These are phyloP conservation scores for Pachyrhynchus sulphureomaculatus DNA, from an alignment of 1,140 invertebrate species.

Conservation along the genomic window DNA sequence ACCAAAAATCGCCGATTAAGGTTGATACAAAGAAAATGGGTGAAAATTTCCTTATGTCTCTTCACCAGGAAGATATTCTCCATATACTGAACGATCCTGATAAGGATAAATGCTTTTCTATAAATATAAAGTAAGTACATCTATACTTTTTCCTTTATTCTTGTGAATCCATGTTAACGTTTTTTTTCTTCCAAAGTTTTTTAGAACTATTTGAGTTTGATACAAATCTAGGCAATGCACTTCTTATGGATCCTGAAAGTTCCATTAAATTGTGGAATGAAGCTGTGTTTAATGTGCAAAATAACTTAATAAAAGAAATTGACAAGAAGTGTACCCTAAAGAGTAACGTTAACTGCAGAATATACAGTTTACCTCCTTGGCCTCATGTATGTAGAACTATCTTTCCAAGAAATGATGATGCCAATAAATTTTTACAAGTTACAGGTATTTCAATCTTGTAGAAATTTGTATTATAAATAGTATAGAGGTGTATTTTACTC, in stretches of 20 bases:
- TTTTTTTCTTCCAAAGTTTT: conserved; percentile 56
- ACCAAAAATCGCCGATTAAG: too few species aligned
- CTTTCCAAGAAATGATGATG: conserved; percentile 67
- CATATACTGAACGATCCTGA: conserved; percentile 52
- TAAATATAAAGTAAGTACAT: conserved; percentile 55
- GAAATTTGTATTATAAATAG: too few species aligned
- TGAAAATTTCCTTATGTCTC: conserved; percentile 37
- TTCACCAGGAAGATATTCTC: conserved; percentile 49
- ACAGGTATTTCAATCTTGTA: conserved; percentile 53
- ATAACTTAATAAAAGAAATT: conserved; percentile 55
- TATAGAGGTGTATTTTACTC: too few species aligned
- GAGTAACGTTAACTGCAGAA: conserved; percentile 65
- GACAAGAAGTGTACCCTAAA: conserved; percentile 56
- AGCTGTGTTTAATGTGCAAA: conserved; percentile 62
- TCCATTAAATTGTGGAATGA: conserved; percentile 63
- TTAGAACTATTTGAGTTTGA: conserved; percentile 62
- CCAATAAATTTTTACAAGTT: conserved; percentile 66
- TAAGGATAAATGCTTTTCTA: conserved; percentile 49
- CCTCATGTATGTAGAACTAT: conserved; percentile 60
- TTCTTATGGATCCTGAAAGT: conserved; percentile 58
- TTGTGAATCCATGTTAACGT: conserved; percentile 12
- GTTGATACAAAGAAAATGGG: conserved; percentile 40
- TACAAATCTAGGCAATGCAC: conserved; percentile 57
- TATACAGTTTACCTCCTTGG: conserved; percentile 60
- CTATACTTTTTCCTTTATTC: background rate